Evolutionary conservation across 2,888 invertebrate genomes (phyloP).

Genomic region (Scaptomyza flava): DNA sequence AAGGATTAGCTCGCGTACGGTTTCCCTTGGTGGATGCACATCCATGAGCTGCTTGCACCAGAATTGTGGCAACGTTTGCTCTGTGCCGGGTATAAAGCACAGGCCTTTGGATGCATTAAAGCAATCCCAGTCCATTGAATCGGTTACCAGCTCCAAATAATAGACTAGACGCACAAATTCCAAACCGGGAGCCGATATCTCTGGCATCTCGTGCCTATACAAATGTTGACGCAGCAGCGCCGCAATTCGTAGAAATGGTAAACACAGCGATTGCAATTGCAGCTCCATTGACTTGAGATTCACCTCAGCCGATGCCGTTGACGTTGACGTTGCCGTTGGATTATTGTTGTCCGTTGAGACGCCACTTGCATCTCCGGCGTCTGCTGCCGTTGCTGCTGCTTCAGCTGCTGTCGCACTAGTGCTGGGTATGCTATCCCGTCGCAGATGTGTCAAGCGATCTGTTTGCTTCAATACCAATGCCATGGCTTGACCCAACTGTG

Average conservation of each 20-base stretch:
- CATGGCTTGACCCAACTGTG: slow-evolving; percentile 83
- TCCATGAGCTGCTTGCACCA: slow-evolving; percentile 90
- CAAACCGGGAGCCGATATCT: slow-evolving; percentile 87
- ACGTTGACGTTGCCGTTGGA: slow-evolving; percentile 10
- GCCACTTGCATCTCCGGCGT: not conserved
- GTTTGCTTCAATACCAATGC: slow-evolving; percentile 82
- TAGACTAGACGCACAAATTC: slow-evolving; percentile 92
- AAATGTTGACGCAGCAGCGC: slow-evolving; percentile 93
- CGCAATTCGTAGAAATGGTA: slow-evolving; percentile 94
- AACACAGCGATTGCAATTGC: slow-evolving; percentile 90
- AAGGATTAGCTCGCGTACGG: slow-evolving; percentile 87
- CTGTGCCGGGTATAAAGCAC: slow-evolving; percentile 86
- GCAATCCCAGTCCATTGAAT: slow-evolving; percentile 87
- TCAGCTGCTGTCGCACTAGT: no score
- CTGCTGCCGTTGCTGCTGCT: not conserved
- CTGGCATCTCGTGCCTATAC: slow-evolving; percentile 91
- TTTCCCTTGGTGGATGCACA: slow-evolving; percentile 83
- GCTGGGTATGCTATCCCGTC: slow-evolving; percentile 81
- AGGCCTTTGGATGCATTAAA: slow-evolving; percentile 88
- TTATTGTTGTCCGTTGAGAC: slow-evolving; percentile 4
- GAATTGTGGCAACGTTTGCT: slow-evolving; percentile 86
- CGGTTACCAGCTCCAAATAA: slow-evolving; percentile 90
- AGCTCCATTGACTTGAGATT: slow-evolving; percentile 84
- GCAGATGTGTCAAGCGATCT: slow-evolving; percentile 79
- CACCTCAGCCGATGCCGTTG: slow-evolving; percentile 59